Conservation (phyloP, 2,888 invertebrate species). For the Phaonia tiefii region DNA sequence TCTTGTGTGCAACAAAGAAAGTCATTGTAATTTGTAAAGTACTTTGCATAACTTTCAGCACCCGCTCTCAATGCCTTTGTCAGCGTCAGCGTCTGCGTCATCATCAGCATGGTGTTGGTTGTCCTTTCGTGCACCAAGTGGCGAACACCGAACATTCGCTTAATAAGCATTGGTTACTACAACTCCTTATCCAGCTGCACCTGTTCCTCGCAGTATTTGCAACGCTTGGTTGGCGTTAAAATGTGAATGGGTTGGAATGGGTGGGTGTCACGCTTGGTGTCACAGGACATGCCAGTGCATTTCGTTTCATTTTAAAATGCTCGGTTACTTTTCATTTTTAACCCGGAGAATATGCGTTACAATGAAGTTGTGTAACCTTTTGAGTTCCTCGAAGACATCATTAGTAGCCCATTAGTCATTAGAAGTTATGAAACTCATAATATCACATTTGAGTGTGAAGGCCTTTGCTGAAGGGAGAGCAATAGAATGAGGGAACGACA, state of each 20-base stretch:
- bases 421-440: slow-evolving; percentile 63
- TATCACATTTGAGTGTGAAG: too few species aligned
- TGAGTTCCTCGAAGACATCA: slow-evolving; percentile 73
- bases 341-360: too few species aligned
- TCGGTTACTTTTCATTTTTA: slow-evolving; percentile 51
- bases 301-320: slow-evolving; percentile 45
- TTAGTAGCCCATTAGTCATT: slow-evolving; percentile 78
- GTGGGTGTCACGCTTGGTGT: not conserved
- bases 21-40: slow-evolving; percentile 44
- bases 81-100: not conserved
- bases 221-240: too few species aligned
- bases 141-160: slow-evolving; percentile 3
- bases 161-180: not conserved
- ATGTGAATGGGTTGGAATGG: not conserved
- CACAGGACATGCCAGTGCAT: not conserved
- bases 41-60: slow-evolving; percentile 31
- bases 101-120: not conserved
- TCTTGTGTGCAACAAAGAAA: not conserved
- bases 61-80: not conserved
- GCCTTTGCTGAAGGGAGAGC: not conserved
- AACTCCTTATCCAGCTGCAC: not conserved
- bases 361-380: slow-evolving; percentile 60
- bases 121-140: not conserved
- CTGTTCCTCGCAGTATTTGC: not conserved
- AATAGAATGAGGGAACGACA: too few species aligned